These are phyloP conservation scores for Salvelinus namaycush DNA, from an alignment of 2,113 vertebrate genomes.

Conservation along the genomic window DNA sequence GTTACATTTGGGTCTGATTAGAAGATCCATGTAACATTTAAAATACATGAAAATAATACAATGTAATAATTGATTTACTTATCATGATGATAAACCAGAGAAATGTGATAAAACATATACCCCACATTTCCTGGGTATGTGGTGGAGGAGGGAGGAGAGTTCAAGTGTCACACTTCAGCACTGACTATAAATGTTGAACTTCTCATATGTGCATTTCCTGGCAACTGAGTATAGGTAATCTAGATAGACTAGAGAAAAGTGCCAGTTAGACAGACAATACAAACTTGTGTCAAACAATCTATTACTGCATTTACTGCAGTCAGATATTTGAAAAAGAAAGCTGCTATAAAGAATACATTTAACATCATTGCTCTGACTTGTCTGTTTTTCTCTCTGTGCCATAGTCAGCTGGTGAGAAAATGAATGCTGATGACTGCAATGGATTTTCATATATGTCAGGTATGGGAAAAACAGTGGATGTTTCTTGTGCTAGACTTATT, in stretches of 20 bases:
- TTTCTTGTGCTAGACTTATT: too few relatives aligned
- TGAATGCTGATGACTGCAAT: slow-evolving; percentile 94
- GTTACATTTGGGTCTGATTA: too few relatives aligned
- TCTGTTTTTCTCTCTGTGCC: slow-evolving; percentile 52
- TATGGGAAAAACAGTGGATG: slow-evolving; percentile 46
- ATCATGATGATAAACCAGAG: too few relatives aligned
- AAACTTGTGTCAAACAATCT: slow-evolving; percentile 2
- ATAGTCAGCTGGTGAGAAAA: slow-evolving; percentile 81
- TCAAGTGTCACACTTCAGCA: not conserved
- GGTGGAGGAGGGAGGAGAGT: not conserved
- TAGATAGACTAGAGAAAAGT: slow-evolving; percentile 9
- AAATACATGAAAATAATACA: not conserved
- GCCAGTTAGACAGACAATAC: not conserved
- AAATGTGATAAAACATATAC: too few relatives aligned
- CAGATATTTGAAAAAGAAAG: slow-evolving; percentile 5
- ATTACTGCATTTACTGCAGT: slow-evolving; percentile 3
- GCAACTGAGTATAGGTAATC: slow-evolving; percentile 20
- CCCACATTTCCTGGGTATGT: not conserved
- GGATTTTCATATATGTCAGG: slow-evolving; percentile 87
- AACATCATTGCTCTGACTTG: not conserved
- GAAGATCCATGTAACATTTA: too few relatives aligned
- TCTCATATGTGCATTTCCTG: slow-evolving; percentile 33
- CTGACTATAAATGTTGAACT: slow-evolving; percentile 36
- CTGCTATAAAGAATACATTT: not conserved
- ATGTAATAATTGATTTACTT: not conserved